Evolutionary conservation across 2,113 vertebrate genomes (phyloP), one percentile per base, ranked within the genome.

Genomic region (Hiodon tergisus): DNA sequence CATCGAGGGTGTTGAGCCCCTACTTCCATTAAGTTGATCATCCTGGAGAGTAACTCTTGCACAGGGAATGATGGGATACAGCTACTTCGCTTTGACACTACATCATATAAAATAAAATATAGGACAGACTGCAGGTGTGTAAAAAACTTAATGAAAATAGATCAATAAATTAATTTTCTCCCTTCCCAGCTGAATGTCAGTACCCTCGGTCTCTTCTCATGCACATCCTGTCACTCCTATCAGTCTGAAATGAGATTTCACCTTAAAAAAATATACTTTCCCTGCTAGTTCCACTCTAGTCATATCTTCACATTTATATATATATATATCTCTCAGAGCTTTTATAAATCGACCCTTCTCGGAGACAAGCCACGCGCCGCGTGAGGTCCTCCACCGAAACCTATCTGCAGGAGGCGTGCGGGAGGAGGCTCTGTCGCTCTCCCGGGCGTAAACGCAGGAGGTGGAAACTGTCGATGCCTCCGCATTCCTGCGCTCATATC

Each of bases 11-110:
- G 68, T n/a, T 58, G 67, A 80, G 77, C 62, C 66, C 79, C 69
- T 69, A 73, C 78, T 75, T 65, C 62, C 69, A 67, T 58, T 46
- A 11, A 70, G 79, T 77, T 81, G 82, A 84, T 83, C 83, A 80
- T 66, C 5, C 5, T 7, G 13, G 69, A 73, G 68, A 61, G 46
- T 58, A 66, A 16, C 5, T 62, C 60, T 59, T 58, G 67, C 50
- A 55, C 73, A 2, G 0, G 61, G 16, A 60, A 46, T n/a, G 17
- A 46, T 16, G 6, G 8, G 48, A 46, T 52, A n/a, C 69, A 10
- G 48, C 59, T 62, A 17, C 72, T 17, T 17, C n/a, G 46, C 50
- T 17, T 50, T 61, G 17, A 57, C 54, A 62, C 50, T 53, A 62
- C 46, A n/a, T 68, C 57, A 76, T 79, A 62, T 73, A 46, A 78